Percentiles rank a stretch among this genome's conserved stretches.
phyloP scores from a whole-genome alignment of 2,113 vertebrate species.

The Rhinogobius similis region DNA sequence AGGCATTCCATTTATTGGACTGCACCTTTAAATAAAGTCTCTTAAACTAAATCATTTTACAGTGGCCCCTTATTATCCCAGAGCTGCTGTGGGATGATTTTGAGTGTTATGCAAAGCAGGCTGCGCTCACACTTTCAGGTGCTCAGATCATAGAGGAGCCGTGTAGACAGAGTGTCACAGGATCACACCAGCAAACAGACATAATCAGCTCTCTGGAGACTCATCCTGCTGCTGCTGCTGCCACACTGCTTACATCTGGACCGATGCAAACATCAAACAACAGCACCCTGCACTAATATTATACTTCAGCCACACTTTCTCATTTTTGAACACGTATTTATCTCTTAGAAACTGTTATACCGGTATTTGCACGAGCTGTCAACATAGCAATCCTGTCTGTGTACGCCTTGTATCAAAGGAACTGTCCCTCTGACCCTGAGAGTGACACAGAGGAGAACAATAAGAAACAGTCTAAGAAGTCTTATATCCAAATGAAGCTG shows the following conservation, averaged over 20 bases:
- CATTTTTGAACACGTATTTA: constrained; percentile 19
- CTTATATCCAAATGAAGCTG: constrained; percentile 89
- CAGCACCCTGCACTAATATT: constrained; percentile 44
- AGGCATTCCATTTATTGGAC: neutral
- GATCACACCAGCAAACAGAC: constrained; percentile 66
- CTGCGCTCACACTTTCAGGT: constrained; percentile 26
- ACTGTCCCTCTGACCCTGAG: constrained; percentile 60
- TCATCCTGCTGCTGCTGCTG: constrained; percentile 54
- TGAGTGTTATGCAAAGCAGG: constrained; percentile 46
- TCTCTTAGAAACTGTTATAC: constrained; percentile 15
- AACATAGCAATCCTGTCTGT: constrained; percentile 59
- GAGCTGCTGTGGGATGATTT: constrained; percentile 8
- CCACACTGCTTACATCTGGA: constrained; percentile 59
- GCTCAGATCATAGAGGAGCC: constrained; percentile 40
- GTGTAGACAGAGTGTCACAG: constrained; percentile 53
- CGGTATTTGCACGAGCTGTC: constrained; percentile 62
- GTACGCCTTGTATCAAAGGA: constrained; percentile 69
- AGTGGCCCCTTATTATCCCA: neutral
- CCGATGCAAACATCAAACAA: constrained; percentile 69
- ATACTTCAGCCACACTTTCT: constrained; percentile 15
- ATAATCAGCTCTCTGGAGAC: constrained; percentile 73
- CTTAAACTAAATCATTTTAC: neutral
- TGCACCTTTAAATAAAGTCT: neutral
- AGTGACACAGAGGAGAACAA: constrained; percentile 64
- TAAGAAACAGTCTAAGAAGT: constrained; percentile 74